A percentile compares a stretch with the other conserved stretches of the same genome.
phyloP scores from a whole-genome alignment of 2,113 vertebrate species.

The Phalacrocorax carbo region DNA sequence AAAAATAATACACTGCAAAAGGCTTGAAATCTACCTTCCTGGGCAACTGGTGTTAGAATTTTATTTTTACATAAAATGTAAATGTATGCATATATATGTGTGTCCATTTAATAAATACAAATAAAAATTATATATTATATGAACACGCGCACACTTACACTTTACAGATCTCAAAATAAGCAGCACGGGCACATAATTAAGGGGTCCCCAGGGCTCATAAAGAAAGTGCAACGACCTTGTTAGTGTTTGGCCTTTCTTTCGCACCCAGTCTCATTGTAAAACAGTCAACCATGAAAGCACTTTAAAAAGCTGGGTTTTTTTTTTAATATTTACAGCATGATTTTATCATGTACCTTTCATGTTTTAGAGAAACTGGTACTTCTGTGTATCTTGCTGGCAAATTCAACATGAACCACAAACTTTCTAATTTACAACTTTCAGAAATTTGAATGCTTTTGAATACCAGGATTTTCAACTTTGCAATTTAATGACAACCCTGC shows the following conservation, averaged over 20 bases:
- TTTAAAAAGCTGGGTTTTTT: conserved; percentile 48
- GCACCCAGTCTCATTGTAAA: conserved; percentile 49
- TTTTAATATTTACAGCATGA: conserved; percentile 49
- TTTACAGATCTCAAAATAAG: conserved; percentile 49
- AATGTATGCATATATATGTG: not conserved
- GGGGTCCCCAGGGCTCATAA: conserved; percentile 50
- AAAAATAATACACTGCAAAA: not conserved
- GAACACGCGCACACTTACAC: not conserved
- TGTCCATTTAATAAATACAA: not conserved
- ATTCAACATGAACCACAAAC: conserved; percentile 59
- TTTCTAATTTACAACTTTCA: conserved; percentile 62
- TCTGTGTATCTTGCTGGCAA: not conserved
- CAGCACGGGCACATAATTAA: conserved; percentile 50
- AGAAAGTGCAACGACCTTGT: conserved; percentile 57
- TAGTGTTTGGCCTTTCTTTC: conserved; percentile 62
- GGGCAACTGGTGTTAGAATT: not conserved
- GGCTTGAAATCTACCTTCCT: not conserved
- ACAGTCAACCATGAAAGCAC: conserved; percentile 61
- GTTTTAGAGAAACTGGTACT: conserved; percentile 18
- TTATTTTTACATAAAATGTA: not conserved
- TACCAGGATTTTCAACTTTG: conserved; percentile 71
- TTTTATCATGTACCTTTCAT: conserved; percentile 47
- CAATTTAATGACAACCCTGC: conserved; percentile 72
- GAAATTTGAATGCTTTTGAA: conserved; percentile 69
- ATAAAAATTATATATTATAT: not conserved